Evolutionary conservation across 2,797 vertebrate species (phyloP), one percentile per base, ranked within the genome.

Genomic region (Paguma larvata): DNA sequence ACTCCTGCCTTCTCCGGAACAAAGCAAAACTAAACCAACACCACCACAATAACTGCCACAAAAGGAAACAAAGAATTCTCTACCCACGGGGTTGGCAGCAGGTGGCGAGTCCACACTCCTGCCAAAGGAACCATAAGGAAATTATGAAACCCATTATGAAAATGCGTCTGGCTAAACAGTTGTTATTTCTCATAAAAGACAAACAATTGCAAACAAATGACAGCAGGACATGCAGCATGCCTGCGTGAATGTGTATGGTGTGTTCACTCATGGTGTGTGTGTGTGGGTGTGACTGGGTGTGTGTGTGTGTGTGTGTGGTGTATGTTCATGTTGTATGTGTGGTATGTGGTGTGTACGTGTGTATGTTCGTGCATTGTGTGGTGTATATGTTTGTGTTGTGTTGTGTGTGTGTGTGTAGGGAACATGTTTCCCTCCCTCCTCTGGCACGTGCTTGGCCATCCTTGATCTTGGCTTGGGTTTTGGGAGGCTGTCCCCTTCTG

Each of bases 161-260:
- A 96, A 77, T 77, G 34, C 0, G 6, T 68, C 92, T 95, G 85
- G 23, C 44, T 89, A n/a, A 95, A 80, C 62, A 97, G 56, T 84
- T 93, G 85, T 85, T 87, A 91, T 79, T 94, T 80, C 70, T 79
- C 44, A 56, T 62, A 96, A 94, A 95, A 65, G n/a, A 90, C 3
- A 2, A 75, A 75, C 77, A 65, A 91, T 7, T 73, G 62, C 82
- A 73, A 96, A 96, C 44, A 96, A 89, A 77, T 38, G 85, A 83
- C n/a, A 94, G 68, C 65, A 75, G 56, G 38, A n/a, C 21, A n/a
- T n/a, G 63, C 38, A 56, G 32, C 32, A 46, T 72, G 41, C 25
- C 30, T 92, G 0, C 30, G 72, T 44, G 34, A 13, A 1, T 44
- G 44, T 15, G 13, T 46, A 9, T 30, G 72, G 7, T 46, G 15